Evolutionary conservation across 2,888 invertebrate species (phyloP).

Genomic region (Polyommatus icarus): DNA sequence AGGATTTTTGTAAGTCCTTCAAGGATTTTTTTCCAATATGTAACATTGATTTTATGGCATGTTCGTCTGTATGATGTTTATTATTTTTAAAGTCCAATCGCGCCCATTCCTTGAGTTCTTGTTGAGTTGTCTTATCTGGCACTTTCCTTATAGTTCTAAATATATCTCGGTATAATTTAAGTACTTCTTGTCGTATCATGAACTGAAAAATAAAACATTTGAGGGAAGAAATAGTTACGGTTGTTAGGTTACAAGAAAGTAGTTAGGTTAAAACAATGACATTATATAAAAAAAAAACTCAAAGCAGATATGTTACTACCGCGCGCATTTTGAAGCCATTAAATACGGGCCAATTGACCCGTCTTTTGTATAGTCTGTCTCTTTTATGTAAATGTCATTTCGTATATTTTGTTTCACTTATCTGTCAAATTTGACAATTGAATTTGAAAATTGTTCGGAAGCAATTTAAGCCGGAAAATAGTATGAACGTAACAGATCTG

Average conservation of each 20-base stretch:
- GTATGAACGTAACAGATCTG: too few relatives aligned
- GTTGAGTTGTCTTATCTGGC: constrained; percentile 81
- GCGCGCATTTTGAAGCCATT: too few relatives aligned
- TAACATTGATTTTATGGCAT: constrained; percentile 85
- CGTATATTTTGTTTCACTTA: too few relatives aligned
- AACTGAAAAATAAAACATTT: constrained; percentile 80
- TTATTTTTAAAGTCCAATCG: constrained; percentile 87
- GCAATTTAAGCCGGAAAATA: too few relatives aligned
- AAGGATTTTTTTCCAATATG: constrained; percentile 85
- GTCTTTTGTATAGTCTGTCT: too few relatives aligned
- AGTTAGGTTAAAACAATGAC: too few relatives aligned
- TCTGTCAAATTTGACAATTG: too few relatives aligned
- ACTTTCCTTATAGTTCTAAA: constrained; percentile 84
- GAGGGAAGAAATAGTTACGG: not conserved
- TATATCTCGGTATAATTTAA: constrained; percentile 87
- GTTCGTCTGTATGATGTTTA: constrained; percentile 85
- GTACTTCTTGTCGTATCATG: constrained; percentile 87
- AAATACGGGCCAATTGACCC: too few relatives aligned
- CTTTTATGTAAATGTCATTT: too few relatives aligned
- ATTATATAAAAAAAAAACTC: too few relatives aligned
- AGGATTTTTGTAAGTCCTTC: constrained; percentile 83
- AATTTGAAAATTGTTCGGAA: too few relatives aligned
- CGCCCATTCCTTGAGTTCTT: constrained; percentile 87
- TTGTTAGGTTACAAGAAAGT: not conserved
- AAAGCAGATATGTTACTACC: too few relatives aligned